A percentile compares a stretch with the other conserved stretches of the same genome.
These are phyloP conservation scores for Rhinoraja longicauda DNA, from an alignment of 2,797 vertebrate genomes.

Conservation along the genomic window DNA sequence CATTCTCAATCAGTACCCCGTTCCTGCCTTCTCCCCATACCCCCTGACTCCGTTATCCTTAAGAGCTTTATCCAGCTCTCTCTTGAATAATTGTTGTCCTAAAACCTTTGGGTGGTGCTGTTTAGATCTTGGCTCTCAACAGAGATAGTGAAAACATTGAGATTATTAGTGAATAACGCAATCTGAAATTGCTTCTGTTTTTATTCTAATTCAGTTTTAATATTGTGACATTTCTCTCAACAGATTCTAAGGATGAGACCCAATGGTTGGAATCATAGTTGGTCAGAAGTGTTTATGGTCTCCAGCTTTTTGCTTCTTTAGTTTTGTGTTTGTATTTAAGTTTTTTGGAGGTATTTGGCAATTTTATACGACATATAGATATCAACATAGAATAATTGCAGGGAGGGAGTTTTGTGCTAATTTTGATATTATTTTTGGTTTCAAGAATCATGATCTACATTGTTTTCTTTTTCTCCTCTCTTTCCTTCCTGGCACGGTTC, in stretches of 20 bases:
- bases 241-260: constrained; percentile 22
- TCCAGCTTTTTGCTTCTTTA: constrained; percentile 17
- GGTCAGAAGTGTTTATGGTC: not conserved
- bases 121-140: not conserved
- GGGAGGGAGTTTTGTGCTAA: constrained; percentile 2
- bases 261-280: not conserved
- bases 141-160: not conserved
- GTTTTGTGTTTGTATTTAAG: constrained; percentile 27
- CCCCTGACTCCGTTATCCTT: too few species aligned
- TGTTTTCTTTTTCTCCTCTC: not conserved
- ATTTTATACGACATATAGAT: not conserved
- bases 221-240: constrained; percentile 9
- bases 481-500: not conserved
- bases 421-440: not conserved
- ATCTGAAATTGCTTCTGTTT: not conserved
- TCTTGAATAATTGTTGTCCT: too few species aligned
- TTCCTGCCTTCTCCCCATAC: too few species aligned
- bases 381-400: not conserved
- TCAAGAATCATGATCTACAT: not conserved
- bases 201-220: not conserved
- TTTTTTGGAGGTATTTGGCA: not conserved
- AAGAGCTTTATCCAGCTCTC: too few species aligned
- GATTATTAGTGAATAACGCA: not conserved
- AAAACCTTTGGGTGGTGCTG: not conserved
- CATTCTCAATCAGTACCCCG: too few species aligned